A percentile compares a stretch with the other conserved stretches of the same genome.
Evolutionary conservation across 2,797 vertebrate species (phyloP).

Genomic region (Pseudocheirus occidentalis): DNA sequence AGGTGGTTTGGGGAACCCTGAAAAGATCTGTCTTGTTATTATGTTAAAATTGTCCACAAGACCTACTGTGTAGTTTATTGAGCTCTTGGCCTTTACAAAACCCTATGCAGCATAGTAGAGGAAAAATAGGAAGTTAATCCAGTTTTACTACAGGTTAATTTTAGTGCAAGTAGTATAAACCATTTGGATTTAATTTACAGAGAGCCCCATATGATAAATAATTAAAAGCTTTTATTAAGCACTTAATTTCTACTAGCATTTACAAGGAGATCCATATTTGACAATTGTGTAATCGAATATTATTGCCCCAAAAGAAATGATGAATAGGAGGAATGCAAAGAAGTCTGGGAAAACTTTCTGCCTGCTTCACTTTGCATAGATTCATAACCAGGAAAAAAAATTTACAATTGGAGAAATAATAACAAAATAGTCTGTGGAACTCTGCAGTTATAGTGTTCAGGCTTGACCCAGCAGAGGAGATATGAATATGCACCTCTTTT

Average conservation of each 20-base stretch:
- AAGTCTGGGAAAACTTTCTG: neutral
- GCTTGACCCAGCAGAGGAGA: neutral
- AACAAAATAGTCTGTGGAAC: neutral
- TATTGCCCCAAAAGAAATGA: neutral
- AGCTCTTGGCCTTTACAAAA: neutral
- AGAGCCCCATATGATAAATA: neutral
- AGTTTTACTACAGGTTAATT: neutral
- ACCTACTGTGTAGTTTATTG: neutral
- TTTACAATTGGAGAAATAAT: neutral
- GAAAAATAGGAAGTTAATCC: neutral
- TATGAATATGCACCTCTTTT: neutral
- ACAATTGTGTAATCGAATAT: neutral
- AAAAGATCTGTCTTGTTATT: neutral
- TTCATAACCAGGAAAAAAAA: neutral
- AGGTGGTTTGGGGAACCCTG: neutral
- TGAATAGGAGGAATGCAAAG: neutral
- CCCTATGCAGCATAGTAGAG: neutral
- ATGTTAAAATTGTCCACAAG: neutral
- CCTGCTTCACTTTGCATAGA: no score
- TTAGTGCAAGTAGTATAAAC: neutral
- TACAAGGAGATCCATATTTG: neutral
- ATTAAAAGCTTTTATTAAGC: neutral
- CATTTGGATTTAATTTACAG: neutral
- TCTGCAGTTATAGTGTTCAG: neutral
- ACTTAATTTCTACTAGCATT: neutral